Evolutionary conservation across 2,797 vertebrate species (phyloP).

Genomic region (Mormyrus hasselquistii): DNA sequence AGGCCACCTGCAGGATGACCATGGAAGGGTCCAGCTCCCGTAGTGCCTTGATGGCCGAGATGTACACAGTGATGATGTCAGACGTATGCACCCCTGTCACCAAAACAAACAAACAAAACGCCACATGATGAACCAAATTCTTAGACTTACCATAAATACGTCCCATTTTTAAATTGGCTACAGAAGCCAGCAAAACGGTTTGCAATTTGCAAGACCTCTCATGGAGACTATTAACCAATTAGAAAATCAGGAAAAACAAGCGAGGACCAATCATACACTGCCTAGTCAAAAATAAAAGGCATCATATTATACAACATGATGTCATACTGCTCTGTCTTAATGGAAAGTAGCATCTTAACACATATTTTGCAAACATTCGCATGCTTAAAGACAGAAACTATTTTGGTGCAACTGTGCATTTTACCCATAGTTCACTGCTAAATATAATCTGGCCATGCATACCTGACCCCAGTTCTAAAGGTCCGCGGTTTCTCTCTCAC

Average conservation of each 20-base stretch:
- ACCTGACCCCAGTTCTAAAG: neutral
- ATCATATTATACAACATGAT: neutral
- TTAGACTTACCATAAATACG: neutral
- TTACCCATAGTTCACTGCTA: neutral
- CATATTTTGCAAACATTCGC: neutral
- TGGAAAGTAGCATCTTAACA: neutral
- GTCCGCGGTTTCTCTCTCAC: neutral
- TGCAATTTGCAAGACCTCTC: neutral
- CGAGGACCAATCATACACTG: neutral
- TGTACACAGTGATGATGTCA: constrained; percentile 95
- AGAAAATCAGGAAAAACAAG: neutral
- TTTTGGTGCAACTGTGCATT: neutral
- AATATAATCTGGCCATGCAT: neutral
- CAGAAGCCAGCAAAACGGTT: neutral
- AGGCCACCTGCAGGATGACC: constrained; percentile 93
- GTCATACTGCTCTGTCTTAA: neutral
- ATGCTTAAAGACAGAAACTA: neutral
- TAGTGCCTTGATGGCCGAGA: constrained; percentile 93
- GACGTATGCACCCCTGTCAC: constrained; percentile 84
- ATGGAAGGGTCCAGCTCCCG: constrained; percentile 91
- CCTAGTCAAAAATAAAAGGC: neutral
- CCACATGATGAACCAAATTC: neutral
- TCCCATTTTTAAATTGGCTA: neutral
- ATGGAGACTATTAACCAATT: neutral
- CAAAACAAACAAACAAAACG: neutral